Percentiles rank a stretch among this genome's conserved stretches.
These are phyloP conservation scores for Sebastes taczanowskii DNA, from an alignment of 2,797 vertebrate species.

Conservation along the genomic window DNA sequence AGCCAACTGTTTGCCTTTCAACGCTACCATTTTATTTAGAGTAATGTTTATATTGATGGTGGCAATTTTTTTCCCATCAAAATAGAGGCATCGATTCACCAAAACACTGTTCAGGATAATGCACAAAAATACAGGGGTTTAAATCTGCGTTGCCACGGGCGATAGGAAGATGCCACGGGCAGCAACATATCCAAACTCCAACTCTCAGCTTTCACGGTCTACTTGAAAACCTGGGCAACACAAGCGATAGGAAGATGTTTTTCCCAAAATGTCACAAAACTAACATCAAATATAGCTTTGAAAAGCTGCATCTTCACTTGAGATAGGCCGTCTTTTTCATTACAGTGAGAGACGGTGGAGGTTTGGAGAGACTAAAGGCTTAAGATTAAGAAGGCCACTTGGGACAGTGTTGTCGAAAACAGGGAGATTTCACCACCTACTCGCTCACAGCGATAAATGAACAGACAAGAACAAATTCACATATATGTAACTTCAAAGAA, in stretches of 20 bases:
- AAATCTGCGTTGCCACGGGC: background rate
- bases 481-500: background rate
- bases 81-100: background rate
- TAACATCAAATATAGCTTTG: constrained; percentile 20
- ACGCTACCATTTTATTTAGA: background rate
- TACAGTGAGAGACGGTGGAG: background rate
- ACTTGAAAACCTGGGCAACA: background rate
- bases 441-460: background rate
- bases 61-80: background rate
- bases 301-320: constrained; percentile 21
- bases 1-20: background rate
- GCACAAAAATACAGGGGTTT: background rate
- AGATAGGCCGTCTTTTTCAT: constrained; percentile 12
- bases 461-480: background rate
- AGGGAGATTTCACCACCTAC: background rate
- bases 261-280: background rate
- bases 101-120: background rate
- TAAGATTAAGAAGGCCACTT: background rate
- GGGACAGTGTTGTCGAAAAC: background rate
- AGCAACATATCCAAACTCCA: background rate
- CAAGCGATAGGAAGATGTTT: background rate
- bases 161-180: no score
- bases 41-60: background rate
- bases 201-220: background rate
- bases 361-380: background rate